Base-by-base conservation (phyloP, 2,113 vertebrate species). In the Trematocara stigmaticum region DNA sequence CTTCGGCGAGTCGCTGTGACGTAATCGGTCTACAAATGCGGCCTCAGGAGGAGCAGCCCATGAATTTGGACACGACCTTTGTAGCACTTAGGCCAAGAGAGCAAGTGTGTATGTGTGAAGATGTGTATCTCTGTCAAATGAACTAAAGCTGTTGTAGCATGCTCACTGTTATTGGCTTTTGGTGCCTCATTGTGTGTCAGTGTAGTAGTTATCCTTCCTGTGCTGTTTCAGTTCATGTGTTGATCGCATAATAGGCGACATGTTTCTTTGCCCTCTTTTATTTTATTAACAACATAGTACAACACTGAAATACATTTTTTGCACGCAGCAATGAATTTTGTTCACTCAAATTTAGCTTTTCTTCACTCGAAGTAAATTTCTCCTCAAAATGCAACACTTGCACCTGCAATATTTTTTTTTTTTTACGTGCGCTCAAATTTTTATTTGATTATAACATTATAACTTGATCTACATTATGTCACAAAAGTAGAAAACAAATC, bases 81-180 rank as follows among this genome's bases (percentile, higher is more conserved):
- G 26, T 47, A 45, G 66, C 66, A 83, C 51, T 51, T 10, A 45
- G 76, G 78, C 79, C 74, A 81, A 55, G 79, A 74, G 49, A 52
- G 61, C 20, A 74, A n/a, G 80, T 69, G 61, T 69, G 84, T 69
- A 15, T 57, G 7, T 20, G 42, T 31, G 16, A 31, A 76, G 26
- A 51, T 49, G 15, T 38, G 35, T 7, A 26, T 40, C 45, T 26
- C 34, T 64, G 56, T 71, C 52, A 66, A 7, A 61, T 83, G 23
- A 78, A 86, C 35, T 79, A 29, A 78, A 84, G 79, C 34, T 61
- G 71, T 84, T 71, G 57, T 79, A 78, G 71, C 84, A 93, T 92
- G 92, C 84, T 87, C 55, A 13, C 79, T 84, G 66, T 85, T 64
- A 49, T 13, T 51, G 34, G 47, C 55, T 88, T 23, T 26, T 59